A percentile compares a stretch with the other conserved stretches of the same genome.
Conservation (phyloP, 2,797 vertebrate genomes). For the Rousettus madagascariensis region DNA sequence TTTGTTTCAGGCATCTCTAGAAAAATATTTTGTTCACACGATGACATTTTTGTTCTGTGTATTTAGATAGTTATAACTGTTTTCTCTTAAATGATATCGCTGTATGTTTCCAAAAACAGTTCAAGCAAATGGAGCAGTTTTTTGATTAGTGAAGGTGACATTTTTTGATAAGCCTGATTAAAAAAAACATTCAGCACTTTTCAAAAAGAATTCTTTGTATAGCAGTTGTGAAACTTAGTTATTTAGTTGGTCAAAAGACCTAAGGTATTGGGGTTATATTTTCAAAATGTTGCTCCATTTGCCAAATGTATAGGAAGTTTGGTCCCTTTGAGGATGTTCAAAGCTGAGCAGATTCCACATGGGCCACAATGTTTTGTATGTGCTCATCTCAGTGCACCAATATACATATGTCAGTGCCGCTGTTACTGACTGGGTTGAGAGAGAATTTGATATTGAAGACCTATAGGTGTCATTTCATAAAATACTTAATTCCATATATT, state of each 20-base stretch:
- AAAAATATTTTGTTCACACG: slow-evolving; percentile 34
- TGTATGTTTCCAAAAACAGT: slow-evolving; percentile 17
- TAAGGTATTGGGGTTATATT: background rate
- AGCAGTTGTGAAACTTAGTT: slow-evolving; percentile 31
- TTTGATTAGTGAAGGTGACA: slow-evolving; percentile 21
- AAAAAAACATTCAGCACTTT: background rate
- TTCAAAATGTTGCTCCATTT: slow-evolving; percentile 10
- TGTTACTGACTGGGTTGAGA: background rate
- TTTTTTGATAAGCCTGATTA: slow-evolving; percentile 21
- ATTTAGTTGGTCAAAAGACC: slow-evolving; percentile 9
- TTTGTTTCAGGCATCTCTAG: background rate
- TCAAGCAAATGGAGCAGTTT: background rate
- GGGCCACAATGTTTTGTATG: background rate
- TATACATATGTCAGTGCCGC: background rate
- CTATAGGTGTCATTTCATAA: background rate
- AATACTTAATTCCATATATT: background rate
- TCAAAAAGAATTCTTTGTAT: slow-evolving; percentile 20
- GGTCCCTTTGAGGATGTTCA: background rate
- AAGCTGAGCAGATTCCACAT: background rate
- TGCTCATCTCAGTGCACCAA: background rate
- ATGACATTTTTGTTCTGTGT: slow-evolving; percentile 23
- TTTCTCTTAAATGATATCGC: background rate
- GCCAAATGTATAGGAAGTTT: background rate
- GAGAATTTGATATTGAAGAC: background rate
- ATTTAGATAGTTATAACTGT: slow-evolving; percentile 5